Evolutionary conservation across 2,797 vertebrate genomes (phyloP).

Genomic region (Hoplostethus mediterraneus): DNA sequence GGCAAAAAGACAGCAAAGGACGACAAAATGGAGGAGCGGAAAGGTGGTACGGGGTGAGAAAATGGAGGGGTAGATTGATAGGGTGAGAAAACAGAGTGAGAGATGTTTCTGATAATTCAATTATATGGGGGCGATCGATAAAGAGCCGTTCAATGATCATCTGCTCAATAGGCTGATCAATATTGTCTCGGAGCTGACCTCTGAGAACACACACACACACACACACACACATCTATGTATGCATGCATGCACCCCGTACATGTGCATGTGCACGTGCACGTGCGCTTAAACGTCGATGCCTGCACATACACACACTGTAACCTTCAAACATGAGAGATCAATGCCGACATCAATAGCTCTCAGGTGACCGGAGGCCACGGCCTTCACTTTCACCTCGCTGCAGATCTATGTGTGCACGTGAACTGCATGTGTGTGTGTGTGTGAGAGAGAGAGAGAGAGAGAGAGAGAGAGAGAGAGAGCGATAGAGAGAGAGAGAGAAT

Average conservation of each 20-base stretch:
- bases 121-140: conserved; percentile 52
- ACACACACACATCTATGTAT: not conserved
- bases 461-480: not conserved
- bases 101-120: conserved; percentile 43
- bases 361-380: not conserved
- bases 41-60: not conserved
- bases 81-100: conserved; percentile 10
- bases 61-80: not conserved
- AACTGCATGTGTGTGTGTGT: not conserved
- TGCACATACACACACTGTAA: not conserved
- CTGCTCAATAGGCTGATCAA: conserved; percentile 58
- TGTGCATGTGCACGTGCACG: accelerated
- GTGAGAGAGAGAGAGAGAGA: not conserved
- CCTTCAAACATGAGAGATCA: conserved; percentile 27
- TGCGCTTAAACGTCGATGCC: not conserved
- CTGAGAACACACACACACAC: conserved; percentile 6
- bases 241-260: not conserved
- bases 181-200: conserved; percentile 53
- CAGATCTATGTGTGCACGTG: not conserved
- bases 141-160: conserved; percentile 62
- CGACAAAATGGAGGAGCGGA: not conserved
- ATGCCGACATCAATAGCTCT: conserved; percentile 5
- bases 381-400: not conserved
- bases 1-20: not conserved
- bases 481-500: no score